phyloP scores from a whole-genome alignment of 2,888 invertebrate genomes.

The Scrobipalpa costella region DNA sequence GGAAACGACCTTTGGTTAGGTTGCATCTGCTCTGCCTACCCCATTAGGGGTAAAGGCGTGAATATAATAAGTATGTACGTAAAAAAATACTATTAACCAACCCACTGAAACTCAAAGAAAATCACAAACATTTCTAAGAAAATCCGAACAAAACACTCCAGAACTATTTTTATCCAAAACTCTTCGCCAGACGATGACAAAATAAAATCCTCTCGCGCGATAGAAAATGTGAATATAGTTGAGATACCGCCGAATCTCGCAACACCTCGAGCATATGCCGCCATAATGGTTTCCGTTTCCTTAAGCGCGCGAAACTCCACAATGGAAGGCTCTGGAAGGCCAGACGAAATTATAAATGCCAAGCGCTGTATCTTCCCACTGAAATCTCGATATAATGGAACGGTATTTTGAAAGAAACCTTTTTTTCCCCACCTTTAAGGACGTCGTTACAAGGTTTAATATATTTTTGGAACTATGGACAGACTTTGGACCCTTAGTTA shows the following conservation, averaged over 20 bases:
- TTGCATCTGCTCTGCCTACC: too few relatives aligned
- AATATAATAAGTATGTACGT: too few relatives aligned
- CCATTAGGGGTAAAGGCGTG: too few relatives aligned
- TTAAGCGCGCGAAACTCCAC: slow-evolving; percentile 58
- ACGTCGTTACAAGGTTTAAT: too few relatives aligned
- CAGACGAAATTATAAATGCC: slow-evolving; percentile 65
- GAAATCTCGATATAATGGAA: neutral
- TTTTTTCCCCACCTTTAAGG: neutral
- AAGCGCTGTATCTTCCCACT: slow-evolving; percentile 26
- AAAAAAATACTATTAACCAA: neutral
- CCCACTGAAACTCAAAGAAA: neutral
- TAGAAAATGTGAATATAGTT: slow-evolving; percentile 27
- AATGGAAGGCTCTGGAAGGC: slow-evolving; percentile 61
- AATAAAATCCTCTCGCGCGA: slow-evolving; percentile 9
- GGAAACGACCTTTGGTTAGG: too few relatives aligned
- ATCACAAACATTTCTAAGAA: neutral
- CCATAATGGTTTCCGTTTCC: slow-evolving; percentile 77
- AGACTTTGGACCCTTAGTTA: too few relatives aligned
- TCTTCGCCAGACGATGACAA: neutral
- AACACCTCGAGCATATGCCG: slow-evolving; percentile 63
- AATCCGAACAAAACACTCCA: neutral
- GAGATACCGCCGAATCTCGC: slow-evolving; percentile 59
- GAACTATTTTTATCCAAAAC: slow-evolving; percentile 3
- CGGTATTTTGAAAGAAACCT: neutral
- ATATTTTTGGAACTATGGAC: too few relatives aligned